Percentiles rank a stretch among this genome's conserved stretches.
Conservation (phyloP, 2,113 vertebrate species). For the Planiliza haematocheilus region DNA sequence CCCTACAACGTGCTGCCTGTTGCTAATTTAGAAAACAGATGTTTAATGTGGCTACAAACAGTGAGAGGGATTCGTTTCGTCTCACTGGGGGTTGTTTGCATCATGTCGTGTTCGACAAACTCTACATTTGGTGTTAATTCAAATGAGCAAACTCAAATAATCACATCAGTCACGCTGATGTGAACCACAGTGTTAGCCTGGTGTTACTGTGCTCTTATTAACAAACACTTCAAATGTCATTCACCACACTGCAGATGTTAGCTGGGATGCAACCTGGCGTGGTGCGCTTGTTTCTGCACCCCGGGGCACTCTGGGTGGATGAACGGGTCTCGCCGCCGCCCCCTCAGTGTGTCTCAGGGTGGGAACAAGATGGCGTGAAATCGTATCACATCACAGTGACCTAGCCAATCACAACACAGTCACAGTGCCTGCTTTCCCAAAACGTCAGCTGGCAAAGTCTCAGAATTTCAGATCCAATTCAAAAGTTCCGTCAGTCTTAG, state of each 20-base stretch:
- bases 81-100: not conserved
- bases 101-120: not conserved
- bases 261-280: slow-evolving; percentile 27
- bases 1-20: not conserved
- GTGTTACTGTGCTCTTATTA: slow-evolving; percentile 18
- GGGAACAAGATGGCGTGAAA: slow-evolving; percentile 26
- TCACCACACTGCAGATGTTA: slow-evolving; percentile 44
- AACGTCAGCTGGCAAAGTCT: slow-evolving; percentile 31
- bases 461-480: slow-evolving; percentile 8
- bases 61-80: no score
- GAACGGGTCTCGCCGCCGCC: not conserved
- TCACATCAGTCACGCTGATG: not conserved
- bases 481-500: not conserved
- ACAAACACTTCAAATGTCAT: slow-evolving; percentile 3
- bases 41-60: not conserved
- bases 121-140: slow-evolving; percentile 40
- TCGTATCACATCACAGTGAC: slow-evolving; percentile 58
- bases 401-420: slow-evolving; percentile 69
- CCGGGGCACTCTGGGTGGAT: slow-evolving; percentile 33
- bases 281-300: slow-evolving; percentile 39
- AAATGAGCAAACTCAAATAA: slow-evolving; percentile 14
- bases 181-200: slow-evolving; percentile 21
- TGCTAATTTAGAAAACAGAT: slow-evolving; percentile 7
- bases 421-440: slow-evolving; percentile 65
- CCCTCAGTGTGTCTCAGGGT: slow-evolving; percentile 33